Base-by-base conservation (phyloP, 2,888 invertebrate species). In the Platycheirus rosarum region DNA sequence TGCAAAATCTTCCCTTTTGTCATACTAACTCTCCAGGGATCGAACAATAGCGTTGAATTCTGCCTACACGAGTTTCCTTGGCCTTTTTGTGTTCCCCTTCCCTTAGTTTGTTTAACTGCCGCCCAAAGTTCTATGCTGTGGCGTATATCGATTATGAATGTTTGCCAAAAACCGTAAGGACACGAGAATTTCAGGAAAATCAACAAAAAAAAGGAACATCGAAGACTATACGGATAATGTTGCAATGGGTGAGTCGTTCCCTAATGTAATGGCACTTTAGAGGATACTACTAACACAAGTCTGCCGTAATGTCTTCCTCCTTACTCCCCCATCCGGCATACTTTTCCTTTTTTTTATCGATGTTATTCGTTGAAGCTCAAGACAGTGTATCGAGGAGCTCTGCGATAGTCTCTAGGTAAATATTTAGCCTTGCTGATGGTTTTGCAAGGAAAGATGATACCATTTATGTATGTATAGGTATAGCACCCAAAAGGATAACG, bases 131-230 rank as follows among this genome's bases (percentile, higher is more conserved):
- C 16, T 48, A 53, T 55, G 57, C 23, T 40, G 49, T 57, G 32
- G 48, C n/a, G n/a, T 60, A 57, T 76, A 77, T 77, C 65, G 77
- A 77, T 77, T 77, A 77, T 77, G 77, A 77, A 49, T 57, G 35
- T 77, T 71, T 77, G 77, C 71, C 77, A 77, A 65, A 70, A 60
- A 37, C 35, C 51, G 49, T 53, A 44, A 55, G 55, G 55, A 73
- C 49, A 66, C 32, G n/a, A 65, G 57, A 29, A 53, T 46, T 66
- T 63, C 32, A 18, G 18, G 26, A 35, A 70, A 65, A 71, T 16
- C n/a, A 70, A 65, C 49, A 63, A 57, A 65, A 77, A 65, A n/a
- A 13, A 20, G 7, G 48, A 63, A 23, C 49, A 18, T 55, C 26
- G 53, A 42, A 46, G 16, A 42, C 26, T 42, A 60, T 42, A n/a